A percentile compares a stretch with the other conserved stretches of the same genome.
phyloP scores from a whole-genome alignment of 2,113 vertebrate species.

The Coptodon rendalli region DNA sequence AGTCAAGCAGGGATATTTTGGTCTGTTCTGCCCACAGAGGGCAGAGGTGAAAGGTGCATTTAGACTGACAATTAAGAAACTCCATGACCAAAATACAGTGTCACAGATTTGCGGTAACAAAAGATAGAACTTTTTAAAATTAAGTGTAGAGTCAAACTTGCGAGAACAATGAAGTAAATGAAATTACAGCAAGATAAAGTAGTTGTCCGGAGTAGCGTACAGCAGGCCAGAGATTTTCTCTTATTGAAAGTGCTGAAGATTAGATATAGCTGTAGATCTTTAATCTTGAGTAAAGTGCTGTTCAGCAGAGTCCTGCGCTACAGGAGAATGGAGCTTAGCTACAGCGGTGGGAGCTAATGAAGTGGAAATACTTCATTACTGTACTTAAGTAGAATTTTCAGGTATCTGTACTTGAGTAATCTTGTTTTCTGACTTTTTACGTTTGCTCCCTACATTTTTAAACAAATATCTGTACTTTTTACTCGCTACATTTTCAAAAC shows the following conservation, averaged over 20 bases:
- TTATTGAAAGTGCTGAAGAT: neutral
- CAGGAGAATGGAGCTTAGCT: neutral
- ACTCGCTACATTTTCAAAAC: too few relatives aligned
- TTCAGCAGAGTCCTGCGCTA: neutral
- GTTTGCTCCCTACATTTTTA: too few relatives aligned
- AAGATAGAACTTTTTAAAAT: neutral
- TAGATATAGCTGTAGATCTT: neutral
- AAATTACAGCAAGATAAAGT: neutral
- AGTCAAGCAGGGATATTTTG: constrained; percentile 1
- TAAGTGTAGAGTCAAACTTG: neutral
- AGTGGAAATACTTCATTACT: too few relatives aligned
- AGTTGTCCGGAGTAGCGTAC: neutral
- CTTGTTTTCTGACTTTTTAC: too few relatives aligned
- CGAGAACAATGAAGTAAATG: neutral
- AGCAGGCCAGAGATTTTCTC: neutral
- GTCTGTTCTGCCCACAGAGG: neutral
- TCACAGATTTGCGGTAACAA: neutral
- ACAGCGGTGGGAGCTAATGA: too few relatives aligned
- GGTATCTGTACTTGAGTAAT: too few relatives aligned
- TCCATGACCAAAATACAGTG: neutral
- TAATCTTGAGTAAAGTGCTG: neutral
- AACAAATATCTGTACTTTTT: too few relatives aligned
- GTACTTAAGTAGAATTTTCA: too few relatives aligned
- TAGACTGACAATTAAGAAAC: neutral
- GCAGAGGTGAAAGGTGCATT: constrained; percentile 25